Evolutionary conservation across 2,888 invertebrate species (phyloP), one percentile per base, ranked within the genome.

Genomic region (Drosophila neonasuta): DNA sequence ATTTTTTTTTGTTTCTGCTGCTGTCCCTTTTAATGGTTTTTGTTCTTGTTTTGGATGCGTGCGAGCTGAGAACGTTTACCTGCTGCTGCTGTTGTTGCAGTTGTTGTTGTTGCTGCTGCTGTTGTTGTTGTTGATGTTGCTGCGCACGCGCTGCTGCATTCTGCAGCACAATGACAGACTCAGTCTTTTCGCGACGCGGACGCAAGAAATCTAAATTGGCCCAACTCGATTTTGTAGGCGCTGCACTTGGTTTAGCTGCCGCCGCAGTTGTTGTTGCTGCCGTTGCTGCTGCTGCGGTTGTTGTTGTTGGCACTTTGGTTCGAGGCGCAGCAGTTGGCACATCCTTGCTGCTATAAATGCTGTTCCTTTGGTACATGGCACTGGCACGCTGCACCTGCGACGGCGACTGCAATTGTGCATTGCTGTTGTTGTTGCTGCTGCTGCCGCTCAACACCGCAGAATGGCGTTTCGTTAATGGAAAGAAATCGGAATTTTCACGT

Each of bases 101-200:
- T 76, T 76, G 79, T 15, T 15, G 15, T 39, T 77, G 81, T 49
- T 81, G 89, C 62, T 83, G 88, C 49, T 92, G 90, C 73, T 86
- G 87, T 10, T 91, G 92, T 30, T 89, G 91, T 69, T 88, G 90
- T 69, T 80, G 86, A 61, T 92, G 92, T 76, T 83, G 90, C 77
- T 87, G 86, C 68, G 92, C 92, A 72, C 92, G 90, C 65, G 91
- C 91, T 67, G 92, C 92, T 51, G 92, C 92, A 90, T 92, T 94
- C 86, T 95, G 93, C 89, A 95, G 93, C 84, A 96, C 94, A 89
- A 96, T 96, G 91, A 96, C 96, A 68, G 96, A 96, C 92, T 97
- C 96, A 88, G 96, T 97, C 92, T 96, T 96, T 93, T 97, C 96
- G 86, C 96, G 93, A 87, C 96, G 93, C 54, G 95, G 96, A 87